A percentile compares a stretch with the other conserved stretches of the same genome.
phyloP scores from a whole-genome alignment of 2,888 invertebrate species.

The Andrena dorsata region DNA sequence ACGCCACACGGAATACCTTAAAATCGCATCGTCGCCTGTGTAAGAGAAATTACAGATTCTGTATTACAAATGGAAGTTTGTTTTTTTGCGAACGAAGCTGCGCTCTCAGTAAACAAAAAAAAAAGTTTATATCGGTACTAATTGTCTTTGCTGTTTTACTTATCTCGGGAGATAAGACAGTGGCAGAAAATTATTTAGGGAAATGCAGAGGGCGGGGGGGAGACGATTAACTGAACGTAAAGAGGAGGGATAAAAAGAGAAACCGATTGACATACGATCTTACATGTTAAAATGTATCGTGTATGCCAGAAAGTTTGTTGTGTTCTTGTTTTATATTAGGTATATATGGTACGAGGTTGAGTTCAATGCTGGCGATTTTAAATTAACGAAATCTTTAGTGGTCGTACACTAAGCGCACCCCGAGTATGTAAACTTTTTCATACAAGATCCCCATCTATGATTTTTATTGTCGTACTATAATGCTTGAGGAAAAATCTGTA shows the following conservation, averaged over 20 bases:
- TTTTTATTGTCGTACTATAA: conserved; percentile 53
- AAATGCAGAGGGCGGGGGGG: conserved; percentile 55
- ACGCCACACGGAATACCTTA: conserved; percentile 70
- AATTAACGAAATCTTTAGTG: conserved; percentile 61
- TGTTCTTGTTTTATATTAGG: conserved; percentile 85
- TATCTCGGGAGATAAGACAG: conserved; percentile 68
- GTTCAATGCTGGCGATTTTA: conserved; percentile 80
- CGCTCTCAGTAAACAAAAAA: conserved; percentile 54
- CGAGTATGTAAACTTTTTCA: conserved; percentile 36
- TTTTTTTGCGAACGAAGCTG: conserved; percentile 65
- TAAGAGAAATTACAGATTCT: conserved; percentile 76
- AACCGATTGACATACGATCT: conserved; percentile 81
- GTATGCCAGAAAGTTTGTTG: conserved; percentile 84
- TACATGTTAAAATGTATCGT: conserved; percentile 83
- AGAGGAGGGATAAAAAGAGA: conserved; percentile 62
- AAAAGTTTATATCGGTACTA: conserved; percentile 28
- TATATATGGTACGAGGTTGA: conserved; percentile 81
- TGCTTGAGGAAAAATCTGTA: conserved; percentile 52
- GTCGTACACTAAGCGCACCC: conserved; percentile 49
- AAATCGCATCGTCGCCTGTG: conserved; percentile 78
- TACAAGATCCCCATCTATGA: conserved; percentile 41
- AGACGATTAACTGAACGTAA: conserved; percentile 54
- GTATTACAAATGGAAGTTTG: conserved; percentile 70
- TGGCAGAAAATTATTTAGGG: conserved; percentile 63
- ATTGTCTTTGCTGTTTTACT: conserved; percentile 68